Evolutionary conservation across 2,113 vertebrate genomes (phyloP), one percentile per base, ranked within the genome.

Genomic region (Spea bombifrons): DNA sequence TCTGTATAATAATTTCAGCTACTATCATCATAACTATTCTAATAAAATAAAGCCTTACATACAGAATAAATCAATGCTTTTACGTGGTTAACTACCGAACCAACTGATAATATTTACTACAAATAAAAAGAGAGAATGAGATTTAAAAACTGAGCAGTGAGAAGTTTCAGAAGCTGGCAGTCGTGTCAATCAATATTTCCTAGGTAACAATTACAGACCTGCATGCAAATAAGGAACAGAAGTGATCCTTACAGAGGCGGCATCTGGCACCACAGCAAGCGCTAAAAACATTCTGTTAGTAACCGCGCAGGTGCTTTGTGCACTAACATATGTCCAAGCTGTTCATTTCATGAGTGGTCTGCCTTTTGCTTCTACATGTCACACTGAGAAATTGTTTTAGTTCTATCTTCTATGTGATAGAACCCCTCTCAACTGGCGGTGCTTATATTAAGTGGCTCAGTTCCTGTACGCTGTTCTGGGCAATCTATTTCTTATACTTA

Each of bases 261-360:
- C 78, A 80, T 80, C 71, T 80, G 78, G 71, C 52, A 30, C 63
- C 78, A 74, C 78, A 80, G 78, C 78, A 61, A 61, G 78, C 64
- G 13, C 70, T 64, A 73, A 73, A 79, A 80, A 80, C 78, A 80
- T 80, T 80, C 78, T 74, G 78, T 80, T 80, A 80, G 78, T 74
- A 64, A n/a, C 71, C 74, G 78, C 74, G 71, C 71, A 80, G 78
- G 71, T 67, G 71, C 71, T 65, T 67, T 71, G 61, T 47, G 65
- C 71, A 48, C 64, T 61, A 80, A 68, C 78, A 80, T 80, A 80
- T 80, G 78, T 80, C 78, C 78, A 74, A 68, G 78, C 78, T 74
- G 78, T 59, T 74, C 15, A 80, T 80, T 73, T 79, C 44, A 68
- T 59, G 78, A 80, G 78, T 68, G 71, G 50, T 61, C 71, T 80